Evolutionary conservation across 1,140 invertebrate genomes (phyloP).

Genomic region (Tetranychus cinnabarinus): DNA sequence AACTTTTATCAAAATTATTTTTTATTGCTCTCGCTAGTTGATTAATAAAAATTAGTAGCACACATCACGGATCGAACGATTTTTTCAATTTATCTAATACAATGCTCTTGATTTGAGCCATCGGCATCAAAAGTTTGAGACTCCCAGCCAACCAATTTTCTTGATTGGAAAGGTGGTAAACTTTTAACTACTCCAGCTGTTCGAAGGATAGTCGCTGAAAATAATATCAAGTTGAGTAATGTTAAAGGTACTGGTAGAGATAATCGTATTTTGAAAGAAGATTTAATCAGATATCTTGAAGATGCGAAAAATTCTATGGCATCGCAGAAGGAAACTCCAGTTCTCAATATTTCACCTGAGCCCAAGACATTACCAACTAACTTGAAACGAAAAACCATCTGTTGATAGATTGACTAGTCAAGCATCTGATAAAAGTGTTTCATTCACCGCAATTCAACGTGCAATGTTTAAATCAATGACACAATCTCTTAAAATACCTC

Average conservation of each 20-base stretch:
- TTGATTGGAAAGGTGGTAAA: constrained; percentile 29
- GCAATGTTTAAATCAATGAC: constrained; percentile 95
- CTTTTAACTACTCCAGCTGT: constrained; percentile 78
- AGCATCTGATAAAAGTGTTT: too few species aligned
- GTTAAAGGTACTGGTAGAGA: constrained; percentile 63
- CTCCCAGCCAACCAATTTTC: constrained; percentile 18
- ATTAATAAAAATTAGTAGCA: too few species aligned
- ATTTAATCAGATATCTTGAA: constrained; percentile 47
- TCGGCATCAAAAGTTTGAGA: not conserved
- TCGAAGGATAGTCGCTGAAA: constrained; percentile 64
- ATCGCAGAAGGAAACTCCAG: not conserved
- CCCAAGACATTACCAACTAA: not conserved
- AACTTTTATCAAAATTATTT: too few species aligned
- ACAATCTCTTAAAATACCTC: constrained; percentile 39
- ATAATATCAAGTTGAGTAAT: constrained; percentile 49
- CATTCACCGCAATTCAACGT: not conserved
- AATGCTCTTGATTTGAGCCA: too few species aligned
- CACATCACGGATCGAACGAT: too few species aligned
- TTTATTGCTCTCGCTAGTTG: too few species aligned
- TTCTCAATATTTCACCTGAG: not conserved
- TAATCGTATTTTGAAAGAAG: constrained; percentile 85
- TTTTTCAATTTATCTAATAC: too few species aligned
- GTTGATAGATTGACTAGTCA: too few species aligned
- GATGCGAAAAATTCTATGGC: not conserved
- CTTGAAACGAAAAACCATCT: too few species aligned